These are phyloP conservation scores for Sussaba pulchella DNA, from an alignment of 2,888 invertebrate species.

Conservation along the genomic window DNA sequence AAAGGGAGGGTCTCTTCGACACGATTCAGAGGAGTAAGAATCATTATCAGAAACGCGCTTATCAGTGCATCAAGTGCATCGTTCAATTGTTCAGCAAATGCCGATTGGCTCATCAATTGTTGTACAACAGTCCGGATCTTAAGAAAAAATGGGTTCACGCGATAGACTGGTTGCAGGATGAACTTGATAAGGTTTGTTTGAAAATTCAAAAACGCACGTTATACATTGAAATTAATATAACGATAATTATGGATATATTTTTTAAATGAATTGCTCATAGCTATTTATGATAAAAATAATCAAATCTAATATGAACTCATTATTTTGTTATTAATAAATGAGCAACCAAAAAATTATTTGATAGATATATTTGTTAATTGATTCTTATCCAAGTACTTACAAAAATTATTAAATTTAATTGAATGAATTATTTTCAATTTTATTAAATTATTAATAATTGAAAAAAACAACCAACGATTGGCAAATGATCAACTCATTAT, in stretches of 20 bases:
- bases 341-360: too few relatives aligned
- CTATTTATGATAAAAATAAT: too few relatives aligned
- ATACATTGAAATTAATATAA: background rate
- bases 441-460: too few relatives aligned
- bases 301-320: background rate
- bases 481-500: too few relatives aligned
- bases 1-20: constrained; percentile 96
- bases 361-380: too few relatives aligned
- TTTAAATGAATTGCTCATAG: too few relatives aligned
- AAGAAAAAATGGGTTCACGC: constrained; percentile 95
- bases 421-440: too few relatives aligned
- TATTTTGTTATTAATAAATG: constrained; percentile 15
- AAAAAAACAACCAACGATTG: too few relatives aligned
- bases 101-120: constrained; percentile 91
- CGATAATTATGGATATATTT: too few relatives aligned
- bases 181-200: constrained; percentile 90
- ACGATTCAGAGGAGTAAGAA: constrained; percentile 96
- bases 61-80: constrained; percentile 98
- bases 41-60: constrained; percentile 98
- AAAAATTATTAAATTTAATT: too few relatives aligned
- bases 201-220: background rate
- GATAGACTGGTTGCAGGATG: constrained; percentile 97
- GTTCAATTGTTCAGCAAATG: constrained; percentile 96
- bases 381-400: too few relatives aligned
- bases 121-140: constrained; percentile 91